Percentiles rank a stretch among this genome's conserved stretches.
These are phyloP conservation scores for Ectobius pallidus DNA, from an alignment of 2,888 invertebrate species.

Conservation along the genomic window DNA sequence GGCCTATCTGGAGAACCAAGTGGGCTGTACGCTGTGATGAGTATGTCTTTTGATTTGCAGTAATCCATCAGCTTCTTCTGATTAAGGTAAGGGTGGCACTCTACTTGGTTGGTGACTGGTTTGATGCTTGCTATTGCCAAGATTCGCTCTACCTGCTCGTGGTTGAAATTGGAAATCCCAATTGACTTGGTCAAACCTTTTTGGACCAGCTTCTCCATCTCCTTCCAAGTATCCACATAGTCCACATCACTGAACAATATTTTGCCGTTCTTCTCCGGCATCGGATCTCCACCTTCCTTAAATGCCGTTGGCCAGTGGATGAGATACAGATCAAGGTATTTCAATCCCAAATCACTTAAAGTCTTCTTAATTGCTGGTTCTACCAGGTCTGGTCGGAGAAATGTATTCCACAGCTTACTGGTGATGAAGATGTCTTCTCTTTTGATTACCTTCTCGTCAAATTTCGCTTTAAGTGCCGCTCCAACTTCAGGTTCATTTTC, in stretches of 20 bases:
- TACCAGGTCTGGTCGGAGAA: conserved; percentile 80
- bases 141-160: conserved; percentile 71
- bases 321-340: conserved; percentile 86
- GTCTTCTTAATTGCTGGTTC: conserved; percentile 69
- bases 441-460: conserved; percentile 69
- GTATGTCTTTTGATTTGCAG: conserved; percentile 67
- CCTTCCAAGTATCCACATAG: conserved; percentile 76
- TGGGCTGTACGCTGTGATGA: conserved; percentile 66
- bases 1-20: conserved; percentile 64
- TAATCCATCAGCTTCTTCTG: conserved; percentile 72
- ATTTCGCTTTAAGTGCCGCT: conserved; percentile 67
- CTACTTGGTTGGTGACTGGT: conserved; percentile 71
- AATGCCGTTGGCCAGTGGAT: conserved; percentile 93
- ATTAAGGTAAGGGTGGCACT: conserved; percentile 70
- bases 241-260: conserved; percentile 69
- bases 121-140: conserved; percentile 64
- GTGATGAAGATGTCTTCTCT: conserved; percentile 71
- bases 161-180: conserved; percentile 85
- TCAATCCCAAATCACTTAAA: conserved; percentile 72
- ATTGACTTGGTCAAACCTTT: conserved; percentile 73
- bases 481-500: conserved; percentile 80
- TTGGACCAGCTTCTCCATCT: conserved; percentile 73
- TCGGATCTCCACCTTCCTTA: conserved; percentile 70
- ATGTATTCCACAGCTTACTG: conserved; percentile 87
- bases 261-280: conserved; percentile 70